A percentile compares a stretch with the other conserved stretches of the same genome.
Conservation (phyloP, 1,140 invertebrate genomes). For the Sarcophaga bullata region DNA sequence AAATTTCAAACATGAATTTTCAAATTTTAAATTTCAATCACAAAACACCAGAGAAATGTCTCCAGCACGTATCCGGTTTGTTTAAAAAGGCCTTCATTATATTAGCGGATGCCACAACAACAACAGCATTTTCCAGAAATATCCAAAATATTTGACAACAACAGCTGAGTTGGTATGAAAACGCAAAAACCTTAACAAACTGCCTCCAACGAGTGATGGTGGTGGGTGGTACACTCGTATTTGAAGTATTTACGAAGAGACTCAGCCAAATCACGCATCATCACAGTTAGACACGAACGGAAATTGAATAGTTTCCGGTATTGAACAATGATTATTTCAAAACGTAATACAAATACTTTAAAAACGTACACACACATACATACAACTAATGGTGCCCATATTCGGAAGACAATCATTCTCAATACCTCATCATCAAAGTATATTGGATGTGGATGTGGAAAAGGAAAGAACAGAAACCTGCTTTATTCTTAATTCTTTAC, state of each 20-base stretch:
- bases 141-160: background rate
- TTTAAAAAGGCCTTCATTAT: no score
- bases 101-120: background rate
- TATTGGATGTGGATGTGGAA: background rate
- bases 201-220: background rate
- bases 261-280: slow-evolving; percentile 9
- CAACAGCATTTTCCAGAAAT: background rate
- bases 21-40: no score
- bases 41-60: no score
- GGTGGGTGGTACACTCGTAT: no score
- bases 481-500: background rate
- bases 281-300: background rate
- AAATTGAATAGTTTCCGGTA: slow-evolving; percentile 41
- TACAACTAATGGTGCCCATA: background rate
- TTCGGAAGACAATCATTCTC: background rate
- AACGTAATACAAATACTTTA: background rate
- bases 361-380: background rate
- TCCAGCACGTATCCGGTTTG: no score
- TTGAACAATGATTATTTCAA: slow-evolving; percentile 29
- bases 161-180: background rate
- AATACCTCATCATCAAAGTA: background rate
- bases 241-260: background rate
- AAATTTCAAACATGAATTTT: no score
- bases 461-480: background rate
- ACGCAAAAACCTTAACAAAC: background rate